phyloP scores from a whole-genome alignment of 2,888 invertebrate genomes.

The Trissolcus brochymenae region DNA sequence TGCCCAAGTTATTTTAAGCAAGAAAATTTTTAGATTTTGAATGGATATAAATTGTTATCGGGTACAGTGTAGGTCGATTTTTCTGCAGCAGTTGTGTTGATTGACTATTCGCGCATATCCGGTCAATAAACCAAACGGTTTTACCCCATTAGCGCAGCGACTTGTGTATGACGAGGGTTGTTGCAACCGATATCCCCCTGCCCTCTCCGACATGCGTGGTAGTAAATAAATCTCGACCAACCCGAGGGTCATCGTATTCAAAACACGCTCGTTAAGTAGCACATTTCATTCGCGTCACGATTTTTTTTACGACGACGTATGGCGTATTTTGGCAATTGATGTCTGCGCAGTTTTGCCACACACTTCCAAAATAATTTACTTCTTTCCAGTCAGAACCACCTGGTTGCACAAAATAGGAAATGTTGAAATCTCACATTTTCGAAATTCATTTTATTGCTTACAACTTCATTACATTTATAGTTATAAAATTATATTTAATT shows the following conservation, averaged over 20 bases:
- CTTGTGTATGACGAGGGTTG: conserved; percentile 5
- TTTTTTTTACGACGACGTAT: conserved; percentile 18
- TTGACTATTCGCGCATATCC: conserved; percentile 21
- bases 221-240: conserved; percentile 19
- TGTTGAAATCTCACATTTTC: too few relatives aligned
- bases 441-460: too few relatives aligned
- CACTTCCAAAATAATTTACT: not conserved
- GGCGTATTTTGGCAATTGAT: conserved; percentile 14
- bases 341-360: conserved; percentile 1
- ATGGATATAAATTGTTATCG: not conserved
- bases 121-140: conserved; percentile 26
- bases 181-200: conserved; percentile 10
- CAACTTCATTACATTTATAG: not conserved
- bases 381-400: too few relatives aligned
- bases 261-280: conserved; percentile 29
- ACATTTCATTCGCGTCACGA: conserved; percentile 16
- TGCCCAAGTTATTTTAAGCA: too few relatives aligned
- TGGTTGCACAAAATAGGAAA: too few relatives aligned
- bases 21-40: not conserved
- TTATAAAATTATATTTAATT: not conserved
- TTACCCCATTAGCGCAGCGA: conserved; percentile 30
- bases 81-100: conserved; percentile 7
- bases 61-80: not conserved
- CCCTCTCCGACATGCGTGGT: conserved; percentile 1
- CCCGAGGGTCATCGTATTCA: conserved; percentile 19